phyloP scores from a whole-genome alignment of 1,140 invertebrate genomes.

The Drosophila kohkoa region DNA sequence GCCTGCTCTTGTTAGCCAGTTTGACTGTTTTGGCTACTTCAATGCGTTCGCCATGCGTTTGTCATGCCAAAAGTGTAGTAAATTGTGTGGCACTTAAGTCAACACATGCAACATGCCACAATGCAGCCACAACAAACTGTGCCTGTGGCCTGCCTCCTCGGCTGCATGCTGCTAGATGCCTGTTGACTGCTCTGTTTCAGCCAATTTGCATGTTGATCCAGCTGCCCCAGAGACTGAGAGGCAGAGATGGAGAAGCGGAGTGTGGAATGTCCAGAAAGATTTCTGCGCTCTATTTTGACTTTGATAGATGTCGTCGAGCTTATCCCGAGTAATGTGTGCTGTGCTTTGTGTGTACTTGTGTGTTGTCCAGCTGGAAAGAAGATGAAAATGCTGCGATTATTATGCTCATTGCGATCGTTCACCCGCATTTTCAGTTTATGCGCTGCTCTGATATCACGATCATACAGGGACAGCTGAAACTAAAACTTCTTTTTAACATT shows the following conservation, averaged over 20 bases:
- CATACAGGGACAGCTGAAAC: neutral
- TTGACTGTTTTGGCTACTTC: conserved; percentile 39
- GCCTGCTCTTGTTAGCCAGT: conserved; percentile 39
- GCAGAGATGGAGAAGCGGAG: neutral
- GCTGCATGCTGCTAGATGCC: neutral
- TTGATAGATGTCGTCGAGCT: conserved; percentile 68
- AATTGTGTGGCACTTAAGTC: conserved; percentile 83
- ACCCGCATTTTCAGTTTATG: conserved; percentile 13
- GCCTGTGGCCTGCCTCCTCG: conserved; percentile 22
- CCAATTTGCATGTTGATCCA: conserved; percentile 46
- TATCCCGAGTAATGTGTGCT: conserved; percentile 5
- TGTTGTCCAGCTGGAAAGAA: conserved; percentile 10
- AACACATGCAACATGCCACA: conserved; percentile 69
- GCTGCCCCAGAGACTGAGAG: neutral
- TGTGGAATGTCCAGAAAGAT: conserved; percentile 58
- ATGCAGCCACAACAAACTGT: conserved; percentile 6
- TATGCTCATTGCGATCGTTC: conserved; percentile 27
- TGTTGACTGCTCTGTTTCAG: conserved; percentile 23
- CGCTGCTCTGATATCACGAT: neutral
- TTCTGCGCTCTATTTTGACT: conserved; percentile 75
- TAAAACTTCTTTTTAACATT: neutral
- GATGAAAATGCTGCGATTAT: conserved; percentile 37
- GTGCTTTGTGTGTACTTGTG: conserved; percentile 3
- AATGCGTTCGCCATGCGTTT: conserved; percentile 81
- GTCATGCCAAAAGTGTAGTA: conserved; percentile 83